These are phyloP conservation scores for Ailurus styani DNA, from an alignment of 2,113 vertebrate genomes.

Conservation along the genomic window DNA sequence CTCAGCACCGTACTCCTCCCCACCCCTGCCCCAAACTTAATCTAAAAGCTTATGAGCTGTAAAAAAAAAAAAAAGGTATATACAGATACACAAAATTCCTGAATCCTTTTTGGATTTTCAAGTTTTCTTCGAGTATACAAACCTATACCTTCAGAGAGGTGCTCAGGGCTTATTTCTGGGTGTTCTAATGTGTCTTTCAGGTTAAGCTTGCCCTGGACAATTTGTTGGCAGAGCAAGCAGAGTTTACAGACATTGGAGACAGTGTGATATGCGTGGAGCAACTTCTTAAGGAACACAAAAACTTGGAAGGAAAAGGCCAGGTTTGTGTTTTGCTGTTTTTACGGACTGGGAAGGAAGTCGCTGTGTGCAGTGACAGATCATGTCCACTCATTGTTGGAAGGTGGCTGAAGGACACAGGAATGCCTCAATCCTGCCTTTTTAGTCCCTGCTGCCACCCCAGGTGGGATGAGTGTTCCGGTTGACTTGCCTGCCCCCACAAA, in stretches of 20 bases:
- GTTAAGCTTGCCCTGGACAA: constrained; percentile 89
- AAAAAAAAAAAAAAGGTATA: too few species aligned
- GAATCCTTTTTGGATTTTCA: background rate
- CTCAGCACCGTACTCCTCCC: background rate
- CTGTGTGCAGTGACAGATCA: background rate
- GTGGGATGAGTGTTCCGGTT: background rate
- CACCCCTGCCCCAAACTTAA: background rate
- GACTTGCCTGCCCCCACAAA: background rate
- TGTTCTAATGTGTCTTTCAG: constrained; percentile 73
- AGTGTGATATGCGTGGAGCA: constrained; percentile 86
- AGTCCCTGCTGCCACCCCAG: background rate
- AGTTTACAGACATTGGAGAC: constrained; percentile 85
- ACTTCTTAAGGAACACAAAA: constrained; percentile 88
- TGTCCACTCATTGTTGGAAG: background rate
- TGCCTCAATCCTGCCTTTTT: background rate
- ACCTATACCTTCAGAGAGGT: background rate
- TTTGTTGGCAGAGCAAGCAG: constrained; percentile 83
- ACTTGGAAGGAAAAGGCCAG: constrained; percentile 90
- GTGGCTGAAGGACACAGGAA: background rate
- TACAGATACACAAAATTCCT: background rate
- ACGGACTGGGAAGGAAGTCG: background rate
- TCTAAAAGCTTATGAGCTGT: background rate
- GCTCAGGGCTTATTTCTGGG: background rate
- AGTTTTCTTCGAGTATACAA: background rate
- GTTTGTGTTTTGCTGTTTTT: constrained; percentile 71